Evolutionary conservation across 2,888 invertebrate genomes (phyloP).

Genomic region (Vannuccia rotundouncinata): DNA sequence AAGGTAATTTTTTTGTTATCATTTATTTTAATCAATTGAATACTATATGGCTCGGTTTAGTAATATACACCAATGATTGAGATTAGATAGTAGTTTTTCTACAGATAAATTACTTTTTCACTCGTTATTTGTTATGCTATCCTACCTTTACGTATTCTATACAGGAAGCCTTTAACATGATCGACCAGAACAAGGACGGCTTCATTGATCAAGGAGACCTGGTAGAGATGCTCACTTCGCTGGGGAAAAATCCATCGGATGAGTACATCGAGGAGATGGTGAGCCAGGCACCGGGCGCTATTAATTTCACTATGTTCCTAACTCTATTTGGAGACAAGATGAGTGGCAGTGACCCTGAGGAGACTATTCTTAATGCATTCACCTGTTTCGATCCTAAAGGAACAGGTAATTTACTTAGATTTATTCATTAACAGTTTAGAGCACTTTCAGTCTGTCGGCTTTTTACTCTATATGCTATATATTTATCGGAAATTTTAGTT

Average conservation of each 20-base stretch:
- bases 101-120: too few relatives aligned
- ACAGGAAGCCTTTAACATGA: constrained; percentile 52
- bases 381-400: constrained; percentile 39
- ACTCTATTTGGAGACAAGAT: constrained; percentile 55
- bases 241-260: constrained; percentile 53
- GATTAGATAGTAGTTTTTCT: too few relatives aligned
- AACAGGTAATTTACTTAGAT: constrained; percentile 33
- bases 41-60: too few relatives aligned
- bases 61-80: too few relatives aligned
- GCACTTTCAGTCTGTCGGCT: too few relatives aligned
- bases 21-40: too few relatives aligned
- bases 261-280: constrained; percentile 52
- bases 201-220: constrained; percentile 54
- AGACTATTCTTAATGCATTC: constrained; percentile 39
- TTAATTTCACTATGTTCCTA: constrained; percentile 56
- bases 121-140: too few relatives aligned
- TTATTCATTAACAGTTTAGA: constrained; percentile 3
- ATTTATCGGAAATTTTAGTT: too few relatives aligned
- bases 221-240: constrained; percentile 51
- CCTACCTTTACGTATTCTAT: too few relatives aligned
- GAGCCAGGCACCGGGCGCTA: constrained; percentile 49
- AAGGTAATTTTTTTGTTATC: constrained; percentile 45
- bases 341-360: constrained; percentile 43
- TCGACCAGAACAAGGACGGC: constrained; percentile 54
- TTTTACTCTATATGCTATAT: too few relatives aligned